Base-by-base conservation (phyloP, 2,888 invertebrate species). In the Brenthis ino region DNA sequence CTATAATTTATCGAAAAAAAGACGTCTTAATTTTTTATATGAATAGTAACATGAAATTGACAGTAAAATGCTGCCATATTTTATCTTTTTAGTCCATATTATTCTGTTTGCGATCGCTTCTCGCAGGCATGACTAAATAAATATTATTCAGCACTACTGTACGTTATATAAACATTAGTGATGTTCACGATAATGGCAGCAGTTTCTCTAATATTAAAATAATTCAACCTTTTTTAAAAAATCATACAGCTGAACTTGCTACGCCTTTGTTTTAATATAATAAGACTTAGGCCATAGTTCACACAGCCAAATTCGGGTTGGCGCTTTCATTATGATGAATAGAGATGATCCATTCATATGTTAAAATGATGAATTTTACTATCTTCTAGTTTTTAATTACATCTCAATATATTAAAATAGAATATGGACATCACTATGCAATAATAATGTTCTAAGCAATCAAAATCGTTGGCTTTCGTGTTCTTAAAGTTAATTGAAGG, bases 401-500 rank as follows among this genome's bases (percentile, higher is more conserved):
- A 11, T 43, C 1, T 43, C 37, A 8, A 54, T 54, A 28, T 24
- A 54, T 24, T 12, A 13, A 13, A 14, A 54, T 54, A 54, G 2
- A n/a, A 60, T 12, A 24, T 53, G 20, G 8, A 24, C 66, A 61
- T 69, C 57, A 60, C 64, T 68, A 65, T 57, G 13, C 8, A 8
- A 67, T 48, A 63, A 54, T 54, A 37, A 53, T 63, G 50, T 66
- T 56, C 33, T 50, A 53, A 63, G 20, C 28, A 37, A 47, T 53
- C 51, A 33, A 56, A 55, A 55, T 66, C 4, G 33, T 55, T 37
- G 55, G 55, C 60, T 66, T 69, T 67, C 69, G 55, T 43, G 65
- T 63, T 55, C 54, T 43, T 60, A 14, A 67, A 69, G 67, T 70
- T 67, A 69, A 72, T 72, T 72, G 72, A 14, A 64, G 63, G 67